These are phyloP conservation scores for Rhinoraja longicauda DNA, from an alignment of 2,797 vertebrate genomes.

Conservation along the genomic window DNA sequence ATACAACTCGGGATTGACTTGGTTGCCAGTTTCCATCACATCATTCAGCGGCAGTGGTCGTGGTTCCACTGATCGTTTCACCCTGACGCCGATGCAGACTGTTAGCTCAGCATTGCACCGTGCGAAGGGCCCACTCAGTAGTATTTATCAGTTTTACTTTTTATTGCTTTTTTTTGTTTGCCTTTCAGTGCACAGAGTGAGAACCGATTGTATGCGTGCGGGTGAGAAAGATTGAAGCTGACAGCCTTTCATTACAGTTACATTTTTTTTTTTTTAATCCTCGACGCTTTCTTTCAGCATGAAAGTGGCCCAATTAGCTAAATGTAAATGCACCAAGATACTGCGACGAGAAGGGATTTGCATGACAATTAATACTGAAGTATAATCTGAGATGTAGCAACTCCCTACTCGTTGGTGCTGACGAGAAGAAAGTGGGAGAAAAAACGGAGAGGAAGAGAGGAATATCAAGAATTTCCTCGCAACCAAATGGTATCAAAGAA, in stretches of 20 bases:
- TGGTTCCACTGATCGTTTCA: background rate
- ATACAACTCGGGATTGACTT: background rate
- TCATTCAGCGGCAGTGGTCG: background rate
- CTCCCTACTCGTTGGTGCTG: background rate
- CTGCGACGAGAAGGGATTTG: background rate
- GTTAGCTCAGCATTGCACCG: background rate
- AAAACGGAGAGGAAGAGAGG: background rate
- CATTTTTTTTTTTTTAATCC: background rate
- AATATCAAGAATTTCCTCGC: background rate
- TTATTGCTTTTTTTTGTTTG: slow-evolving; percentile 26
- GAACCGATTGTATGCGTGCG: background rate
- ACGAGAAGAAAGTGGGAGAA: background rate
- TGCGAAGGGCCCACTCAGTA: background rate
- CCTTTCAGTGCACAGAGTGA: slow-evolving; percentile 32
- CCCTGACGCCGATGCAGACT: background rate
- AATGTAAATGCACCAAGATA: background rate
- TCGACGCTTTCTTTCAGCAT: slow-evolving; percentile 4
- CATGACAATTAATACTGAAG: background rate
- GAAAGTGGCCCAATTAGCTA: slow-evolving; percentile 2
- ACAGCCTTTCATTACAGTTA: slow-evolving; percentile 6
- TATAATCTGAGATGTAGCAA: background rate
- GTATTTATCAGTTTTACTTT: slow-evolving; percentile 28
- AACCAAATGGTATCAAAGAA: background rate
- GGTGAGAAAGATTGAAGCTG: slow-evolving; percentile 28
- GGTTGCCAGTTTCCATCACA: background rate